Evolutionary conservation across 2,113 vertebrate genomes (phyloP).

Genomic region (Gasterosteus aculeatus): DNA sequence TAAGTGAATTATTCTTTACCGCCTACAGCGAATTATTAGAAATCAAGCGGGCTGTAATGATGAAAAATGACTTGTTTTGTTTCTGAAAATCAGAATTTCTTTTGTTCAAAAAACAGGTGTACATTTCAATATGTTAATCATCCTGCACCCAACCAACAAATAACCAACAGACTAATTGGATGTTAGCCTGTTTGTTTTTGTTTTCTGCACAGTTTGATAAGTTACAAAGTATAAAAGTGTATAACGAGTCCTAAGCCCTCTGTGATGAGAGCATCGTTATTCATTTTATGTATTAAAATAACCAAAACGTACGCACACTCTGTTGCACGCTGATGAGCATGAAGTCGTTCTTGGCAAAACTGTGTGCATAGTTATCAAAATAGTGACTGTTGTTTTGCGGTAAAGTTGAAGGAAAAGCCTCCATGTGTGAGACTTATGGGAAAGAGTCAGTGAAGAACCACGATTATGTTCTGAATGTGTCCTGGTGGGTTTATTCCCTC

Average conservation of each 20-base stretch:
- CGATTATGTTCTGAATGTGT: conserved; percentile 37
- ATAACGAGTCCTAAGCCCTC: neutral
- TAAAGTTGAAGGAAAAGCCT: conserved; percentile 3
- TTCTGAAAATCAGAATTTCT: neutral
- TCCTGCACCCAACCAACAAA: conserved; percentile 1
- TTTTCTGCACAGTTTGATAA: neutral
- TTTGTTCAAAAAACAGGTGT: conserved; percentile 2
- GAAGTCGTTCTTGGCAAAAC: neutral
- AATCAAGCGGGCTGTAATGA: conserved; percentile 1
- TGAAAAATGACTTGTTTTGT: neutral
- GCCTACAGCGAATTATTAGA: neutral
- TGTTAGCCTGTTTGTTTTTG: neutral
- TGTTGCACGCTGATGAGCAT: neutral
- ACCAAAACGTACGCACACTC: neutral
- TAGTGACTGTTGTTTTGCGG: conserved; percentile 11
- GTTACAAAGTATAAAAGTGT: conserved; percentile 3
- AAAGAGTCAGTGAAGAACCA: conserved; percentile 29
- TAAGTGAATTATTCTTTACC: conserved; percentile 2
- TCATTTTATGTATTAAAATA: neutral
- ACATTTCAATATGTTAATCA: conserved; percentile 13
- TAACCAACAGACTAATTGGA: conserved; percentile 6
- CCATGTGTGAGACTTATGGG: conserved; percentile 9
- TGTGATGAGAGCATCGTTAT: neutral
- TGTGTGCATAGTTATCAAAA: neutral
- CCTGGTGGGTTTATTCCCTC: conserved; percentile 15